These are phyloP conservation scores for Helogale parvula DNA, from an alignment of 2,113 vertebrate genomes.

Conservation along the genomic window DNA sequence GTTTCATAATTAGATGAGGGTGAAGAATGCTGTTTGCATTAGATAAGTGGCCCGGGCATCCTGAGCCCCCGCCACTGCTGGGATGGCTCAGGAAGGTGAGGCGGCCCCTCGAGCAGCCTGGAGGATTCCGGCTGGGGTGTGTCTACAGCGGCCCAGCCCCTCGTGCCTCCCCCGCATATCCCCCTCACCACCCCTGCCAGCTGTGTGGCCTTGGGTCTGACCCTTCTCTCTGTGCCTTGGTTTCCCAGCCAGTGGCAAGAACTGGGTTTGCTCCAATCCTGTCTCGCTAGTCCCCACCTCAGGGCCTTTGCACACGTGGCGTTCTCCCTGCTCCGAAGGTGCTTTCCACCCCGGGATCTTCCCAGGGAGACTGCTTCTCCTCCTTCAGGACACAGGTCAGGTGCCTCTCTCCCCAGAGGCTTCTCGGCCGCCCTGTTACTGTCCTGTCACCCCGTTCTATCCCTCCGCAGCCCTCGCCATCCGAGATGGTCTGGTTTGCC, in stretches of 20 bases:
- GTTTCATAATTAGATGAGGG: neutral
- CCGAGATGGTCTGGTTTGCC: neutral
- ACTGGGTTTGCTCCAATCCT: neutral
- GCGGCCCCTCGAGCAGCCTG: neutral
- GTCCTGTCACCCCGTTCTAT: neutral
- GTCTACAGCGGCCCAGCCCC: neutral
- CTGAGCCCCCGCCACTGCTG: neutral
- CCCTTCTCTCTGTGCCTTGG: neutral
- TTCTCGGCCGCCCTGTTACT: neutral
- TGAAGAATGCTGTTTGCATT: neutral
- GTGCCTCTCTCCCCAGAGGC: neutral
- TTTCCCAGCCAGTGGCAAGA: neutral
- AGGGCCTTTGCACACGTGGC: neutral
- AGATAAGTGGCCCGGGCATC: neutral
- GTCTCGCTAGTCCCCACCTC: neutral
- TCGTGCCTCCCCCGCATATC: neutral
- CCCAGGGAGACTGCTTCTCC: neutral
- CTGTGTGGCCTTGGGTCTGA: neutral
- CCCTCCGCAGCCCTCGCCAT: neutral
- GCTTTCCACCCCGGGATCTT: neutral
- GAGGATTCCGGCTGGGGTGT: neutral
- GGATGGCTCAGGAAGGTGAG: neutral
- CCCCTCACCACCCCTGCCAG: neutral
- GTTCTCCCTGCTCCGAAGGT: neutral
- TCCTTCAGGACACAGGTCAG: neutral